phyloP scores from a whole-genome alignment of 1,140 invertebrate species.

The Sinella curviseta region DNA sequence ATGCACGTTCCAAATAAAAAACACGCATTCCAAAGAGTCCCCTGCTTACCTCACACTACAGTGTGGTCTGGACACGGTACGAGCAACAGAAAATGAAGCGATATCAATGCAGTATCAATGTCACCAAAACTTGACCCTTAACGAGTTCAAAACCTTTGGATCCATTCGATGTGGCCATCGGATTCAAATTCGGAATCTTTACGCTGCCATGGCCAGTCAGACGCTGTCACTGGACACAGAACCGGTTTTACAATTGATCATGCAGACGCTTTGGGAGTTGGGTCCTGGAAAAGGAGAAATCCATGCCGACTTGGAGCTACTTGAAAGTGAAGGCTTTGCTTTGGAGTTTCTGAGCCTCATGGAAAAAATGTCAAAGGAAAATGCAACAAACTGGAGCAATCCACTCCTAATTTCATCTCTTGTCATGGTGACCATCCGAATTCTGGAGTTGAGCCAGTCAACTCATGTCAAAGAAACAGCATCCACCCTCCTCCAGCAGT shows the following conservation, averaged over 20 bases:
- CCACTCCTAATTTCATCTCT: slow-evolving; percentile 16
- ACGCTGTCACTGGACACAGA: slow-evolving; percentile 29
- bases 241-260: slow-evolving; percentile 26
- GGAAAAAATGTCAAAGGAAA: neutral
- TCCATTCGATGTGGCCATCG: neutral
- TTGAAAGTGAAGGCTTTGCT: neutral
- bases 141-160: slow-evolving; percentile 40
- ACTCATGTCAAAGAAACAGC: neutral
- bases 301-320: slow-evolving; percentile 30
- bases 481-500: neutral
- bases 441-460: neutral
- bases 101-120: slow-evolving; percentile 31
- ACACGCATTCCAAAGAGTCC: slow-evolving; percentile 20
- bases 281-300: slow-evolving; percentile 20
- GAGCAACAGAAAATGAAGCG: slow-evolving; percentile 29
- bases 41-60: slow-evolving; percentile 33
- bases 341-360: slow-evolving; percentile 35
- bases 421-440: slow-evolving; percentile 27
- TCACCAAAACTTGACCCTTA: slow-evolving; percentile 9
- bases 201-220: slow-evolving; percentile 1
- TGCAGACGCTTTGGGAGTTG: slow-evolving; percentile 31
- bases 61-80: neutral
- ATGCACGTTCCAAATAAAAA: neutral
- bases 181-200: slow-evolving; percentile 35
- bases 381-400: slow-evolving; percentile 36